A percentile compares a stretch with the other conserved stretches of the same genome.
Conservation (phyloP, 2,888 invertebrate genomes). For the Tetropium fuscum region DNA sequence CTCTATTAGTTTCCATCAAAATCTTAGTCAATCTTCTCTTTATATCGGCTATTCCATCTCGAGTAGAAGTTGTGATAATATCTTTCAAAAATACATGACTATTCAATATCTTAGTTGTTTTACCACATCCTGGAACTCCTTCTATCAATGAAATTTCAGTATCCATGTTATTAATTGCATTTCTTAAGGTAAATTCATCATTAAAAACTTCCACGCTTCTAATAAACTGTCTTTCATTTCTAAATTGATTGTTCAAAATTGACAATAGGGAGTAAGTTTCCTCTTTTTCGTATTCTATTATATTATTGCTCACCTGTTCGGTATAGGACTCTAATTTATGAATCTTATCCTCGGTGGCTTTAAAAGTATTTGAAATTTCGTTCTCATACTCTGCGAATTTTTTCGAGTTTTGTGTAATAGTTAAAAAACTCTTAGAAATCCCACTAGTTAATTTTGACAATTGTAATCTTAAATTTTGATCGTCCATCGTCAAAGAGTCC, state of each 20-base stretch:
- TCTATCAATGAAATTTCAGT: no score
- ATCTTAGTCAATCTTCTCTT: no score
- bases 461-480: constrained; percentile 13
- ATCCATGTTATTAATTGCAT: no score
- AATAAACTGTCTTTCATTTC: not conserved
- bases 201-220: no score
- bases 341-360: constrained; percentile 2
- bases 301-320: not conserved
- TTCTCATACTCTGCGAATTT: constrained; percentile 6
- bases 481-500: constrained; percentile 20
- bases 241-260: not conserved
- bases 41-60: no score
- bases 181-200: no score
- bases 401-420: constrained; percentile 8
- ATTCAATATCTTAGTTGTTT: no score
- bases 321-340: not conserved
- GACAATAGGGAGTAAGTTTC: not conserved
- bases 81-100: no score
- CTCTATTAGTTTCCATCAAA: no score
- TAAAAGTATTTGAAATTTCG: not conserved
- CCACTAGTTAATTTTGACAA: constrained; percentile 6
- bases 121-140: no score
- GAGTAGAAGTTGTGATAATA: no score
- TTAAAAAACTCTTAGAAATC: not conserved
- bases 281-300: not conserved